Evolutionary conservation across 2,888 invertebrate genomes (phyloP), one percentile per base, ranked within the genome.

Genomic region (Parascotia fuliginaria): DNA sequence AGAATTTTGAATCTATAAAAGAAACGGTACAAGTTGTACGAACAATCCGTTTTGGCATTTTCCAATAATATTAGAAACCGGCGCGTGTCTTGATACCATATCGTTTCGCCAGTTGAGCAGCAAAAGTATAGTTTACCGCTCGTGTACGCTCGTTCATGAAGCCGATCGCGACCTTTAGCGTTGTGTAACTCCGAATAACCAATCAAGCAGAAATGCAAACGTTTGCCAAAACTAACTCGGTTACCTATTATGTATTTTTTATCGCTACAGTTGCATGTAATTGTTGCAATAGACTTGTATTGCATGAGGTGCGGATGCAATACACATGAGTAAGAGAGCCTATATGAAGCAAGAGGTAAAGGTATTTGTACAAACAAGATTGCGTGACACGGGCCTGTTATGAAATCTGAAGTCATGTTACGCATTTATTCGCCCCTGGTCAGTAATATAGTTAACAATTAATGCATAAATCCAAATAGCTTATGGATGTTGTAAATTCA

Each of bases 121-220:
- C 70, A 81, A 86, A 79, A 69, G 65, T 65, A 62, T 71, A 73
- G 69, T 85, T 85, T 74, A 66, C 77, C 78, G 82, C 74, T 82
- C 55, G 76, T 84, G 85, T 75, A 60, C 60, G 63, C 70, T 67
- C 54, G 73, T 79, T 67, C 55, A 73, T 79, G 83, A 87, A 62
- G 69, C 66, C 54, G 73, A 79, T 66, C 55, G 74, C 79, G 83
- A 87, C 82, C 84, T 87, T 77, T 74, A 42, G 42, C 22, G 73
- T 87, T 87, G 78, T 75, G 78, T 76, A 87, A 88, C 28, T 33
- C 39, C 52, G 44, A 53, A 51, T 55, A 64, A 65, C 69, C 81
- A 75, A 78, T 85, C 84, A 79, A 72, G 83, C 83, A 82, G 79
- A 87, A 87, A 83, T 66, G 58, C 54, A 66, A 67, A 73, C 61